Percentiles rank a stretch among this genome's conserved stretches.
phyloP scores from a whole-genome alignment of 2,113 vertebrate genomes.

The Mixornis gularis region DNA sequence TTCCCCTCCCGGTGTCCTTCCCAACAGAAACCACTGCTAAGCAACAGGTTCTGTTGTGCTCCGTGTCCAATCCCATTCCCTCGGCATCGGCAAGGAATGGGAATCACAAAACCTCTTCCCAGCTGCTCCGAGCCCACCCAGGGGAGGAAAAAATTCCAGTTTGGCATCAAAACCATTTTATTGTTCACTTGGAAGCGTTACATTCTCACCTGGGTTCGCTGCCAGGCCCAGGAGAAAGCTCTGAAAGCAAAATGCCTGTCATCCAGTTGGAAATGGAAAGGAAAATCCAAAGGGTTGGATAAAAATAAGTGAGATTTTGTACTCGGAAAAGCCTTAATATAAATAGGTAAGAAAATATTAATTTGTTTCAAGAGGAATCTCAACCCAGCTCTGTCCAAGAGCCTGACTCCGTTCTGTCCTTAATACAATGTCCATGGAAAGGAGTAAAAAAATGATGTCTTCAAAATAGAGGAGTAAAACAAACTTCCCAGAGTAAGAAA shows the following conservation, averaged over 20 bases:
- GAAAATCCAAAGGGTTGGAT: background rate
- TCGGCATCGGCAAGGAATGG: background rate
- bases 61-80: background rate
- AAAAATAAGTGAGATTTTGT: background rate
- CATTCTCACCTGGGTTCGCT: background rate
- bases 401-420: background rate
- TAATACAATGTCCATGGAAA: background rate
- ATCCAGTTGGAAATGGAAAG: background rate
- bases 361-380: slow-evolving; percentile 28
- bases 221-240: background rate
- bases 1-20: background rate
- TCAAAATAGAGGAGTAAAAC: background rate
- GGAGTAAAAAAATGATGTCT: background rate
- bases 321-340: background rate
- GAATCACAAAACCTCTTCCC: background rate
- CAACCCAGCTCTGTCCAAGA: slow-evolving; percentile 28
- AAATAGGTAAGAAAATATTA: slow-evolving; percentile 61
- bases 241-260: background rate
- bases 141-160: fast-evolving
- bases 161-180: background rate
- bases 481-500: background rate
- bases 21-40: background rate
- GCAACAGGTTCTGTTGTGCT: slow-evolving; percentile 37
- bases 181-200: background rate
- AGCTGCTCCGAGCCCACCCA: fast-evolving